Evolutionary conservation across 2,888 invertebrate genomes (phyloP).

Genomic region (Heliconius erato): DNA sequence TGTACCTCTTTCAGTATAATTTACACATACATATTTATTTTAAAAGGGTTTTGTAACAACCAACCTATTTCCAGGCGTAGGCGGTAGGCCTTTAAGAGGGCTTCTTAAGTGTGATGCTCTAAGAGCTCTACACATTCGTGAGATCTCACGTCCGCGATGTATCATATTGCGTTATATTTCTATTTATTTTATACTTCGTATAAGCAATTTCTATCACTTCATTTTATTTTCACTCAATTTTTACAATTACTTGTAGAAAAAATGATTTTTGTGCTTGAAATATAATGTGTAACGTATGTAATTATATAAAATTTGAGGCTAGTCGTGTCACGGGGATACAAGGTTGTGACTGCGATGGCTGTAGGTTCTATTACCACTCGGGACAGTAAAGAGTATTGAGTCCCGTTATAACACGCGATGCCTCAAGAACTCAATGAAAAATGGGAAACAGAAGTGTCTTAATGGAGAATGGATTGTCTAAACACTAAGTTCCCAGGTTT

Average conservation of each 20-base stretch:
- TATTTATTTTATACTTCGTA: not conserved
- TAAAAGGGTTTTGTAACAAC: constrained; percentile 20
- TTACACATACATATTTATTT: constrained; percentile 16
- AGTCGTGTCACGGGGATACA: no score
- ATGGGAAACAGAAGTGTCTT: no score
- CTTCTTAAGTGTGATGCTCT: constrained; percentile 30
- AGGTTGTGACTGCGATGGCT: no score
- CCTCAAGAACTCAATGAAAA: no score
- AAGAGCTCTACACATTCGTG: constrained; percentile 27
- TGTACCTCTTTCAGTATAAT: not conserved
- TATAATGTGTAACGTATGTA: no score
- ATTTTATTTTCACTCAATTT: not conserved
- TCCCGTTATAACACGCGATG: no score
- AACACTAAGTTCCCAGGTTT: not conserved
- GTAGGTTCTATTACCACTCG: no score
- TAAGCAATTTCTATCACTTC: not conserved
- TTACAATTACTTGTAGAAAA: not conserved
- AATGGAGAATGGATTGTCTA: not conserved
- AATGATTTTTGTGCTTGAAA: not conserved
- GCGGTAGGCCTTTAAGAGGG: constrained; percentile 27
- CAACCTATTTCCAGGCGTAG: constrained; percentile 30
- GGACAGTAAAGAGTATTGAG: no score
- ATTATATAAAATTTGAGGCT: no score
- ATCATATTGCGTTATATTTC: constrained; percentile 20
- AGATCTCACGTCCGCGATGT: constrained; percentile 15